phyloP scores from a whole-genome alignment of 2,113 vertebrate genomes.

The Tauraco erythrolophus region DNA sequence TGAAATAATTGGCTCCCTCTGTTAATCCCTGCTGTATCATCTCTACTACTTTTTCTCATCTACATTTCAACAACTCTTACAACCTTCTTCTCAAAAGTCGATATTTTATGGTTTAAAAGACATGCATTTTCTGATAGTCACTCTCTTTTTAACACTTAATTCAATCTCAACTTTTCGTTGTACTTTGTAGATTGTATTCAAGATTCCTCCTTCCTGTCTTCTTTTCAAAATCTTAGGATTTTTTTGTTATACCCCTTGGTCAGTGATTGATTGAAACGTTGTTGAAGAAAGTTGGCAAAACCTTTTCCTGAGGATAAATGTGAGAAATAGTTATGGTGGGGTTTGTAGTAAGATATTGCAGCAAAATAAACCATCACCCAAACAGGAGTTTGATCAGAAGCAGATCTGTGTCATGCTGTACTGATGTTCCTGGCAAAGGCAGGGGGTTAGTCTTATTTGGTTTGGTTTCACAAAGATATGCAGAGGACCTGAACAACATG shows the following conservation, averaged over 20 bases:
- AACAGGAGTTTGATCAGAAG: not conserved
- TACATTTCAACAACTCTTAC: not conserved
- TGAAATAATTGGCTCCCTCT: not conserved
- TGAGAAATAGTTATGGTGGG: not conserved
- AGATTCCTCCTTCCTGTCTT: constrained; percentile 3
- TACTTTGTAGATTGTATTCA: not conserved
- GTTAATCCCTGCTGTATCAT: not conserved
- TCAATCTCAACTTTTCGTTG: not conserved
- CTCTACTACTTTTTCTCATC: not conserved
- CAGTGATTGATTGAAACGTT: not conserved
- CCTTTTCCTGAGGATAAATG: not conserved
- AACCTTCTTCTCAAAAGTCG: not conserved
- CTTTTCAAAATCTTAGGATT: not conserved
- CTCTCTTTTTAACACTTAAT: not conserved
- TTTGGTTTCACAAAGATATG: not conserved
- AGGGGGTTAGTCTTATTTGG: not conserved
- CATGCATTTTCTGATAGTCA: not conserved
- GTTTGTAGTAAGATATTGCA: not conserved
- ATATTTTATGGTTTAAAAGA: not conserved
- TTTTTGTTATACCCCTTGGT: not conserved
- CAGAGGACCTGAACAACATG: not conserved
- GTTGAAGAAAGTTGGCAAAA: not conserved
- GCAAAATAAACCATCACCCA: not conserved
- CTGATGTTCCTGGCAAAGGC: not conserved
- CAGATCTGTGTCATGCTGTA: not conserved